Evolutionary conservation across 2,888 invertebrate species (phyloP).

Genomic region (Ernsta delagoae): DNA sequence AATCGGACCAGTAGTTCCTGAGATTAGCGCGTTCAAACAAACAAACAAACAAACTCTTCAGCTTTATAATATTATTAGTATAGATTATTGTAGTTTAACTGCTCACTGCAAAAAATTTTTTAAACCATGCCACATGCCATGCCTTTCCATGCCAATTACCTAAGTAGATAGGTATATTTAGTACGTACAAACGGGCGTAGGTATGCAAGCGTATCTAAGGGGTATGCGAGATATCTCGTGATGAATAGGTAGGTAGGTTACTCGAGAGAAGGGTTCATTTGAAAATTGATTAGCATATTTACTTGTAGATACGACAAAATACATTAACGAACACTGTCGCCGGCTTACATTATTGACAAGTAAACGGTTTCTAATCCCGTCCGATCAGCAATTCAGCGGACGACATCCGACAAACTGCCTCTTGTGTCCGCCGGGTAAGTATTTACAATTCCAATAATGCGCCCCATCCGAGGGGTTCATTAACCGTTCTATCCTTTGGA

Average conservation of each 20-base stretch:
- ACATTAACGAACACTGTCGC: background rate
- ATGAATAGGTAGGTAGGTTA: background rate
- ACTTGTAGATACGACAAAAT: background rate
- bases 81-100: no score
- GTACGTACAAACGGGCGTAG: no score
- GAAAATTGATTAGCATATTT: background rate
- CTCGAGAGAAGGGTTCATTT: background rate
- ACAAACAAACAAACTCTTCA: no score
- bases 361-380: slow-evolving; percentile 5
- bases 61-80: no score
- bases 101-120: no score
- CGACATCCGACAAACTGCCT: slow-evolving; percentile 34
- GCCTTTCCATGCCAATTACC: no score
- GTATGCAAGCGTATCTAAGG: no score
- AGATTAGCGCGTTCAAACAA: no score
- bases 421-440: slow-evolving; percentile 42
- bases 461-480: slow-evolving; percentile 62
- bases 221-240: background rate
- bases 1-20: no score
- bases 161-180: no score
- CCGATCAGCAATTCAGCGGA: slow-evolving; percentile 10
- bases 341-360: slow-evolving; percentile 1
- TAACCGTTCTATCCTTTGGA: slow-evolving; percentile 49
- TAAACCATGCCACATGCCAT: no score
- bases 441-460: slow-evolving; percentile 58